Conservation (phyloP, 2,113 vertebrate species). For the Cynopterus brachyotis region DNA sequence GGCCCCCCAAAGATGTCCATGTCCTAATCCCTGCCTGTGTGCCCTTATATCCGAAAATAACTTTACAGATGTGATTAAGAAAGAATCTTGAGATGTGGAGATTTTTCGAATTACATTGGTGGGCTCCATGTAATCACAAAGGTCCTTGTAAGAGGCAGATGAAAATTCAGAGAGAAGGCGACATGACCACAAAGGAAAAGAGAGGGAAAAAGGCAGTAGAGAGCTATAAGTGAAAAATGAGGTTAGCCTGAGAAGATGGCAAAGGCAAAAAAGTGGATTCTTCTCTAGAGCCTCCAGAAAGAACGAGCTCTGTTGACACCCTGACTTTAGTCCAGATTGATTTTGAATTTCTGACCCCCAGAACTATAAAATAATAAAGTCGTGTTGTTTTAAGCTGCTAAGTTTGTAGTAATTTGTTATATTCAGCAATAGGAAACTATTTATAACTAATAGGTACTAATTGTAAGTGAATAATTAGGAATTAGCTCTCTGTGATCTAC, state of each 20-base stretch:
- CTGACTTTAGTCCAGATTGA: not conserved
- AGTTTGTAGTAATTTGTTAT: not conserved
- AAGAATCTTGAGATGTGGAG: not conserved
- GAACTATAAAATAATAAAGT: not conserved
- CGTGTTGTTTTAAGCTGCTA: not conserved
- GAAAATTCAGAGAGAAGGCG: not conserved
- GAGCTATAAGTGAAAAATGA: accelerated
- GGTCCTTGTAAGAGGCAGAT: not conserved
- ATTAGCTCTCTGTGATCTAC: not conserved
- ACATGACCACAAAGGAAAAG: not conserved
- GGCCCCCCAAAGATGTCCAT: not conserved
- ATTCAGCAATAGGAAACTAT: not conserved
- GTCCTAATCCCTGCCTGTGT: not conserved
- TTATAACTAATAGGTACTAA: not conserved
- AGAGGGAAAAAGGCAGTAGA: not conserved
- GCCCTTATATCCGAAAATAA: not conserved
- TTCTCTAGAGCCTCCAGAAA: not conserved
- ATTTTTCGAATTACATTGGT: not conserved
- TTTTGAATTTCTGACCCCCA: not conserved
- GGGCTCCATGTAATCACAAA: not conserved
- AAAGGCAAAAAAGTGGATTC: not conserved
- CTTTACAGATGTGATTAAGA: not conserved
- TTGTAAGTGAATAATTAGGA: not conserved
- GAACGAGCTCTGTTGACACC: not conserved
- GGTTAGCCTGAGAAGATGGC: not conserved